Evolutionary conservation across 2,797 vertebrate genomes (phyloP).

Genomic region (Apogon hyalosoma): DNA sequence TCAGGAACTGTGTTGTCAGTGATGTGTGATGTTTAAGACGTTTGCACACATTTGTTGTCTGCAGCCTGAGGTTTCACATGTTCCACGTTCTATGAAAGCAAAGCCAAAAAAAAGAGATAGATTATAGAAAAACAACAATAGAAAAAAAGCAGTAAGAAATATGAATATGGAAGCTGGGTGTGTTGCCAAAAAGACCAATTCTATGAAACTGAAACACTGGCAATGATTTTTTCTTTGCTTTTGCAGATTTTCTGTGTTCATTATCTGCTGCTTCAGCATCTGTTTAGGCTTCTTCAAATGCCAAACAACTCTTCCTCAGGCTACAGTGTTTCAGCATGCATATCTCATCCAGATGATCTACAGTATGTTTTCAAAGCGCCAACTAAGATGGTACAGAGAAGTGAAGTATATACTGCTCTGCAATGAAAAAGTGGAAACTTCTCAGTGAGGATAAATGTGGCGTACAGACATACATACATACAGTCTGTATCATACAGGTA

Average conservation of each 20-base stretch:
- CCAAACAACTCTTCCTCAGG: conserved; percentile 21
- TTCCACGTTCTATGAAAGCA: neutral
- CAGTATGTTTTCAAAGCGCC: conserved; percentile 3
- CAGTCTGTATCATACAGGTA: too few species aligned
- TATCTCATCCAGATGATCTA: conserved; percentile 25
- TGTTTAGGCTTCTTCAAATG: conserved; percentile 24
- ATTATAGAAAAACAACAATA: neutral
- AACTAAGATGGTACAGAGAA: neutral
- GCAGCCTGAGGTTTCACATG: neutral
- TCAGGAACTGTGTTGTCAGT: neutral
- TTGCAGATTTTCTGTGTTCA: conserved; percentile 31
- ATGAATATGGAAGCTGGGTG: neutral
- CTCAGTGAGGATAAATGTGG: conserved; percentile 3
- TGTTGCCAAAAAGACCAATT: neutral
- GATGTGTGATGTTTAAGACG: neutral
- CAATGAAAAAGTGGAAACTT: conserved; percentile 3
- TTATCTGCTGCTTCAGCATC: conserved; percentile 40
- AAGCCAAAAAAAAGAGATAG: neutral
- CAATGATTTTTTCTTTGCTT: conserved; percentile 10
- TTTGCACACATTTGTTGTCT: neutral
- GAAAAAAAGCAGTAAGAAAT: neutral
- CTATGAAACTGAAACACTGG: conserved; percentile 1
- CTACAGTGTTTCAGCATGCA: conserved; percentile 1
- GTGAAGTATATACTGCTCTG: neutral
- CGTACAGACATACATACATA: neutral